Base-by-base conservation (phyloP, 2,113 vertebrate species). In the Canis aureus region DNA sequence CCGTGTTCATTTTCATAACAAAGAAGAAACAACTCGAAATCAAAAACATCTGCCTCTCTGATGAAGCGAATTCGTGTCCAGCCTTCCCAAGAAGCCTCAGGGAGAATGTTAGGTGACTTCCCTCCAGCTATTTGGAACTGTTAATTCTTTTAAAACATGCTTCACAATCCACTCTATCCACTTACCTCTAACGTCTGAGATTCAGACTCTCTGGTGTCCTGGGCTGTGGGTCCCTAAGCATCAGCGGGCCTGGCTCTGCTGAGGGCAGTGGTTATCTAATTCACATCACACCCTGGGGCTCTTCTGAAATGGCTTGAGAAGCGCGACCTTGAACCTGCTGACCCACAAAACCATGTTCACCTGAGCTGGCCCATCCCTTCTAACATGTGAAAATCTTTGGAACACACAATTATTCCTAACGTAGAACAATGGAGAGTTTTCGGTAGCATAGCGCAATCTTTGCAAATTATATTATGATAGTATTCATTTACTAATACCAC, bases 321-420 rank as follows among this genome's bases (percentile, higher is more conserved):
- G 51, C 74, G 82, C 89, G 97, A 98, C 94, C 76, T 97, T 97
- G 94, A 97, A 97, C 67, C 53, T 89, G 66, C 8, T 97, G 79
- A 98, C 88, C 79, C 95, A 12, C n/a, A 73, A 82, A 98, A 38
- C 32, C 73, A 20, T 80, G 85, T 53, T 97, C 86, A 91, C 59
- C 16, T 95, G 89, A 93, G 87, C 67, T 76, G 13, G 92, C 67
- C 69, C 67, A 10, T 94, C 27, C n/a, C 96, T 97, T 59, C 59
- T 95, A 83, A 83, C 49, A 96, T 64, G 67, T 95, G 57, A 95
- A 59, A 97, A 59, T 96, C 79, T 96, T 96, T 93, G 35, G 16
- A 97, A 62, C 35, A 93, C 5, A 71, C n/a, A 94, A 76, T 86
- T 95, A 76, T n/a, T 92, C 60, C 60, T 95, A 94, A 60, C 20